Evolutionary conservation across 2,888 invertebrate genomes (phyloP), one percentile per base, ranked within the genome.

Genomic region (Pomacea canaliculata): DNA sequence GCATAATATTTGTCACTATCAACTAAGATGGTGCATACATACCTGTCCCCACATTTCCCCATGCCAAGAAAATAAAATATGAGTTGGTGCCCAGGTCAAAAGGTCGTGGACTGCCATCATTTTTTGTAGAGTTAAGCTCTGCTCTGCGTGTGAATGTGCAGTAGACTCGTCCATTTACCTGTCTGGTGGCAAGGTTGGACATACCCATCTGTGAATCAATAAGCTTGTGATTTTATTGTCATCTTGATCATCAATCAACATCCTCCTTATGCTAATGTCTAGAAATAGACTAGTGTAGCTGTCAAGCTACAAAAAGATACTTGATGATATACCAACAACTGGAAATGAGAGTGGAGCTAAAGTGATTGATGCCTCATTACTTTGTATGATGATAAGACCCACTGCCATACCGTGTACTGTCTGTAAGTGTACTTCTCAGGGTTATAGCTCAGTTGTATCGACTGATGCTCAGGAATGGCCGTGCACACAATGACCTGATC

Each of bases 21-120:
- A 67, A 8, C 46, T 27, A 27, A 27, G 8, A 37, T 18, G 37
- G 10, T 46, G 18, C 49, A 68, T 5, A 68, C 49, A 68, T n/a
- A 67, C 73, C 73, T 19, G 56, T 13, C 23, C 27, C 46, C 10
- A 73, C 13, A 19, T 27, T 37, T n/a, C 73, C 73, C 73, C 73
- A 73, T 37, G 73, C 67, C 59, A 73, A 66, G 68, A 73, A 73
- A 37, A 73, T 37, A 66, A 59, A 68, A 18, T 68, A 67, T 9
- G 49, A 19, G 13, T 56, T 51, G 16, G 23, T 27, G n/a, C 19
- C 60, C 10, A 73, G 66, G 48, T 68, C 23, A 49, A 67, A 73
- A 12, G 46, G 1, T 10, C 23, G 48, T 49, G 37, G 19, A 51
- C 16, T 27, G 23, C 66, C 56, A 19, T n/a, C 56, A 18, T 23